phyloP scores from a whole-genome alignment of 2,113 vertebrate genomes.

The Otolemur garnettii region DNA sequence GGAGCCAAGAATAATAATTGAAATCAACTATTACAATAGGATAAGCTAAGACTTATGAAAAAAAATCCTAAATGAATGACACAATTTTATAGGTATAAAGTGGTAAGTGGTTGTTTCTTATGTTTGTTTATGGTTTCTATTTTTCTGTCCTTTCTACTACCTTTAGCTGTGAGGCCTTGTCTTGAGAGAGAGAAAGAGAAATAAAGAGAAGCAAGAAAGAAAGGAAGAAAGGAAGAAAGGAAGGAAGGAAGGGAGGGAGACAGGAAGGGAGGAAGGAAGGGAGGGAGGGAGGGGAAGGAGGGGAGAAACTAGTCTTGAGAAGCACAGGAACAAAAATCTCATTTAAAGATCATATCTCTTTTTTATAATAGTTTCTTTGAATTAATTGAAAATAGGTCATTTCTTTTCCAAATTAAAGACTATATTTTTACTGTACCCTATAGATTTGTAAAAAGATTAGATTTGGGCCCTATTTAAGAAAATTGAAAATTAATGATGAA shows the following conservation, averaged over 20 bases:
- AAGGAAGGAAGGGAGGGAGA: too few species aligned
- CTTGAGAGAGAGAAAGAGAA: too few species aligned
- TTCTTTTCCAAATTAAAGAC: not conserved
- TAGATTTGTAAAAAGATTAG: not conserved
- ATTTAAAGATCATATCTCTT: not conserved
- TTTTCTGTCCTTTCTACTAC: not conserved
- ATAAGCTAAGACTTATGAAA: not conserved
- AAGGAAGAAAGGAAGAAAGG: too few species aligned
- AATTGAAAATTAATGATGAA: not conserved
- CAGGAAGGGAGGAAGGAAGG: too few species aligned
- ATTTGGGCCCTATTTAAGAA: not conserved
- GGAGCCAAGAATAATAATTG: not conserved
- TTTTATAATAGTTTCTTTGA: not conserved
- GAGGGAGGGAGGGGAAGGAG: too few species aligned
- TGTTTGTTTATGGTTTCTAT: not conserved
- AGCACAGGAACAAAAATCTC: not conserved
- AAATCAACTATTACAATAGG: not conserved
- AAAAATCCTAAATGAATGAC: not conserved
- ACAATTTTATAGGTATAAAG: not conserved
- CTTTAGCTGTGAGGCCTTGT: not conserved
- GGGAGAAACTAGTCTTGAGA: not conserved
- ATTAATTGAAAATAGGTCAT: not conserved
- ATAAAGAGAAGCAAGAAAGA: too few species aligned
- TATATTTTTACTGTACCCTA: not conserved
- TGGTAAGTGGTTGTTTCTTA: not conserved